A percentile compares a stretch with the other conserved stretches of the same genome.
phyloP scores from a whole-genome alignment of 2,797 vertebrate genomes.

The Simalia tracyae region DNA sequence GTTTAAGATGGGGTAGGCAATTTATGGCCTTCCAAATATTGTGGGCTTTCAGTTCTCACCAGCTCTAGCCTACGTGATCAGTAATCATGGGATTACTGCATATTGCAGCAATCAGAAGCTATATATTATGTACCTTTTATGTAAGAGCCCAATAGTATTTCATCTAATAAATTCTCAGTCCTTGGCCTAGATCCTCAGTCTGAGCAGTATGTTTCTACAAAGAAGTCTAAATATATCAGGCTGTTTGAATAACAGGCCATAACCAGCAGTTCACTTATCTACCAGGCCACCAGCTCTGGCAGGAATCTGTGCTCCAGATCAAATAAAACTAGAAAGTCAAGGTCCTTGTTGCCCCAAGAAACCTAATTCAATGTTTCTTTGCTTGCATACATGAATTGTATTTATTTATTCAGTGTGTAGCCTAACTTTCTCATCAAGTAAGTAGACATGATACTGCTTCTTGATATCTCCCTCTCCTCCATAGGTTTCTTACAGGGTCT shows the following conservation, averaged over 20 bases:
- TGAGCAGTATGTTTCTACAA: background rate
- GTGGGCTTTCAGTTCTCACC: too few relatives aligned
- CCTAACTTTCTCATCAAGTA: too few relatives aligned
- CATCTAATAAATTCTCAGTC: background rate
- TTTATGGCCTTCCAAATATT: too few relatives aligned
- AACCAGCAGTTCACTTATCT: background rate
- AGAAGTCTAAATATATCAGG: background rate
- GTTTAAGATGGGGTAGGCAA: too few relatives aligned
- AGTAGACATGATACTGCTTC: too few relatives aligned
- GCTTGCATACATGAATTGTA: background rate
- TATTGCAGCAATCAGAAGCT: too few relatives aligned
- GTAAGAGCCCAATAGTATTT: background rate
- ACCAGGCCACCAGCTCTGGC: background rate
- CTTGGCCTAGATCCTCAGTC: background rate
- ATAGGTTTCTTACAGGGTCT: too few relatives aligned
- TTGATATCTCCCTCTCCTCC: too few relatives aligned
- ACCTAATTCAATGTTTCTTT: background rate
- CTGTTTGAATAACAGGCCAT: background rate
- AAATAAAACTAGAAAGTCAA: background rate
- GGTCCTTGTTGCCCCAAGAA: background rate
- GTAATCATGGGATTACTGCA: too few relatives aligned
- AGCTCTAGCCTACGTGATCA: too few relatives aligned
- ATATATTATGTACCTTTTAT: too few relatives aligned
- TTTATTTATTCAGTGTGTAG: background rate
- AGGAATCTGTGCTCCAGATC: background rate